phyloP scores from a whole-genome alignment of 2,113 vertebrate species.

The Ranitomeya imitator region DNA sequence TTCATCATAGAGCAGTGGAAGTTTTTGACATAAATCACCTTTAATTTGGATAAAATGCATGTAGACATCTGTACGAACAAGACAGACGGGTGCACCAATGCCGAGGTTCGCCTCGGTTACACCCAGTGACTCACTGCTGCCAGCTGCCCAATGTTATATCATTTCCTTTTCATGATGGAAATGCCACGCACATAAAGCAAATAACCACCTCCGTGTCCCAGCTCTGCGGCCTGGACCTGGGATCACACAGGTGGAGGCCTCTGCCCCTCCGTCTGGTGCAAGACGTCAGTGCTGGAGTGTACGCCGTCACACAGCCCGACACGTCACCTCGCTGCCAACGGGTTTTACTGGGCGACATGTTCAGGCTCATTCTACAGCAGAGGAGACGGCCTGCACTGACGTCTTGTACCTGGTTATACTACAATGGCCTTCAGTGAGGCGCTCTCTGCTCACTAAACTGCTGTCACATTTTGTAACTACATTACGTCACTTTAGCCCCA shows the following conservation, averaged over 20 bases:
- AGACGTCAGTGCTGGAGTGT: too few relatives aligned
- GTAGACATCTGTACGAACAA: neutral
- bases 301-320: neutral
- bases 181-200: neutral
- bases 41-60: too few relatives aligned
- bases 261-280: neutral
- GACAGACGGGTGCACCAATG: neutral
- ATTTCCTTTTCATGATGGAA: constrained; percentile 6
- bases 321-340: neutral
- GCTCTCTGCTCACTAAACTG: neutral
- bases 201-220: neutral
- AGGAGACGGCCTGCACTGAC: neutral
- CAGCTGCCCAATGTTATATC: constrained; percentile 19
- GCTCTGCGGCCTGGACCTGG: neutral
- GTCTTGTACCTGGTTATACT: neutral
- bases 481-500: too few relatives aligned
- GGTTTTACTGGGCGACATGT: neutral
- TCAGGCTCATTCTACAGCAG: neutral
- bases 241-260: neutral
- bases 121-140: constrained; percentile 23
- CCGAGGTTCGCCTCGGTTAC: neutral
- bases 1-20: too few relatives aligned
- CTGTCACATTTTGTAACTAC: too few relatives aligned
- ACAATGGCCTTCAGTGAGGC: neutral
- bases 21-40: too few relatives aligned